Evolutionary conservation across 2,888 invertebrate genomes (phyloP), one percentile per base, ranked within the genome.

Genomic region (Drosophila kuntzei): DNA sequence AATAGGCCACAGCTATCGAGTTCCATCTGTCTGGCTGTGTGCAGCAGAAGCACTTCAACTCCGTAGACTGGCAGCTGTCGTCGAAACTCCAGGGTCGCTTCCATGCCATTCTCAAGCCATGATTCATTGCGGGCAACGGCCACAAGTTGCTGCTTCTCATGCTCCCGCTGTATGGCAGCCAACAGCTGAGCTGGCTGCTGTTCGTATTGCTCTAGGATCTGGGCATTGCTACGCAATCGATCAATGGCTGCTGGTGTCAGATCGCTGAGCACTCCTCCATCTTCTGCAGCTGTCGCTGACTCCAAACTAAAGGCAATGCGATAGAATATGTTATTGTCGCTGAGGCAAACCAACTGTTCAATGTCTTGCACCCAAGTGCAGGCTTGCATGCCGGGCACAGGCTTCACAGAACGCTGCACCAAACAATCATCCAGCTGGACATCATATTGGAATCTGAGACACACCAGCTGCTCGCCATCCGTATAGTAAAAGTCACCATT

Each of bases 281-380:
- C 58, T 18, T 60, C 34, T 3, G 36, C 39, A 4, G 46, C 22
- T 2, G 34, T 4, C 32, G 18, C 5, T 60, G 39, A 2, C 0
- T 51, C 14, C 44, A 16, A 8, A 9, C 49, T 58, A 1, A 85
- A 87, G 3, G 44, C 46, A n/a, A 87, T 83, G 16, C 77, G 76
- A 71, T 92, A 91, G 49, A 92, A 92, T 9, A 92, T 88, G 49
- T 92, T 92, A 60, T 92, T 92, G 36, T 89, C 86, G 59, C 90
- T 91, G 11, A 92, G 73, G 29, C 91, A 92, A 32, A 92, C 85
- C 16, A 92, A 67, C 55, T 87, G 89, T 5, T 87, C 68, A 18
- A 84, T 80, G 11, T 82, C 76, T 12, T 83, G 75, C 3, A 90
- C 82, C 88, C 90, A 92, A 1, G 91, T 91, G 44, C 91, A 85